These are phyloP conservation scores for Labeo calbasu DNA, from an alignment of 2,797 vertebrate genomes.

Conservation along the genomic window DNA sequence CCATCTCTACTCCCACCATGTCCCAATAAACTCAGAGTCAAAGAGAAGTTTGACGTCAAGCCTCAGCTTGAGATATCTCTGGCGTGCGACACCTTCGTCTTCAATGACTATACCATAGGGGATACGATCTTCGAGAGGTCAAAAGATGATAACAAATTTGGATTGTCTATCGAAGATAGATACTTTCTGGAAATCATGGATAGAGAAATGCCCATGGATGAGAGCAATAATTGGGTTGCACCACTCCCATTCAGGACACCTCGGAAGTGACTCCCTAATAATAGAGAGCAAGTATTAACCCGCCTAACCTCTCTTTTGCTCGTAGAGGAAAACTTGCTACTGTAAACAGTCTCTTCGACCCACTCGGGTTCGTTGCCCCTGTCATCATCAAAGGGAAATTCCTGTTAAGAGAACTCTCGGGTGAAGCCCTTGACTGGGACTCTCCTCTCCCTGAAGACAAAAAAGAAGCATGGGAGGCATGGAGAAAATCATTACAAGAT, in stretches of 20 bases:
- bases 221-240: neutral
- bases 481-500: neutral
- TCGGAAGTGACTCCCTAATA: neutral
- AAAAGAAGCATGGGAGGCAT: neutral
- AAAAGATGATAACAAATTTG: neutral
- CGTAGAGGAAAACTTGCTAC: no score
- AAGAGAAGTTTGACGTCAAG: neutral
- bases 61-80: neutral
- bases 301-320: neutral
- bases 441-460: neutral
- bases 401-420: no score
- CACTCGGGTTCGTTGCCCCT: no score
- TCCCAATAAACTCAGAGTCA: neutral
- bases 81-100: neutral
- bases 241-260: neutral
- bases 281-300: neutral
- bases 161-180: conserved; percentile 1
- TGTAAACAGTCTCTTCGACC: no score
- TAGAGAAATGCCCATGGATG: neutral
- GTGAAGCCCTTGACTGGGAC: neutral
- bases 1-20: neutral
- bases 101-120: neutral
- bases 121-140: neutral
- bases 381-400: no score
- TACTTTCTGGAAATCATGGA: neutral